Evolutionary conservation across 2,888 invertebrate genomes (phyloP), one percentile per base, ranked within the genome.

Genomic region (Noctua janthe): DNA sequence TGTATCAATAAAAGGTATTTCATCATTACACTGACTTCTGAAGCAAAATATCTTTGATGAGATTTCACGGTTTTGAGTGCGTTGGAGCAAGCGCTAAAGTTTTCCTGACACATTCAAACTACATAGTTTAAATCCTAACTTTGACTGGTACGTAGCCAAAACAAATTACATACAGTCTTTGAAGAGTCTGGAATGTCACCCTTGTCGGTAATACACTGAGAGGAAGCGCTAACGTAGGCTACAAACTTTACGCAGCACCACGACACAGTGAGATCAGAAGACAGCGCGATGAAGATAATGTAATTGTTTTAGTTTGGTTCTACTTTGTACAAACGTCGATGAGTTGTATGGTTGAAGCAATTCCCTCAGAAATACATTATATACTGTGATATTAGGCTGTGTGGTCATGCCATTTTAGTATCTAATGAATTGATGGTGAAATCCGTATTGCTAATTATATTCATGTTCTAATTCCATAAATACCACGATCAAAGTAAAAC

Each of bases 201-300:
- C 2, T 56, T 56, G 11, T 43, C 47, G 35, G 47, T 43, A 71
- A 76, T 66, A 62, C 23, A 69, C n/a, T 15, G n/a, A 66, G 43
- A 77, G 71, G 67, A 75, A 84, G 67, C 49, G 70, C 79, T 75
- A 10, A 49, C 20, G 73, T 47, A 72, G 35, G 23, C 10, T 43
- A 43, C 69, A 51, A 81, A 76, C 47, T 81, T 79, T 76, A 23
- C 43, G 71, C 59, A 56, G 35, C 17, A 75, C 82, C 71, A 72
- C 80, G 56, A 59, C n/a, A n/a, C n/a, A 59, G 59, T 13, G 59
- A n/a, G 11, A 59, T 59, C 13, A n/a, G 54, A 7, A 74, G 71
- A 74, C 74, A 72, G 71, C 15, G 56, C 75, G 62, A 47, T 71
- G 66, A 43, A 80, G 43, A 71, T 74, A 81, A 54, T 73, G 5